Base-by-base conservation (phyloP, 2,113 vertebrate species). In the Vulpes lagopus region DNA sequence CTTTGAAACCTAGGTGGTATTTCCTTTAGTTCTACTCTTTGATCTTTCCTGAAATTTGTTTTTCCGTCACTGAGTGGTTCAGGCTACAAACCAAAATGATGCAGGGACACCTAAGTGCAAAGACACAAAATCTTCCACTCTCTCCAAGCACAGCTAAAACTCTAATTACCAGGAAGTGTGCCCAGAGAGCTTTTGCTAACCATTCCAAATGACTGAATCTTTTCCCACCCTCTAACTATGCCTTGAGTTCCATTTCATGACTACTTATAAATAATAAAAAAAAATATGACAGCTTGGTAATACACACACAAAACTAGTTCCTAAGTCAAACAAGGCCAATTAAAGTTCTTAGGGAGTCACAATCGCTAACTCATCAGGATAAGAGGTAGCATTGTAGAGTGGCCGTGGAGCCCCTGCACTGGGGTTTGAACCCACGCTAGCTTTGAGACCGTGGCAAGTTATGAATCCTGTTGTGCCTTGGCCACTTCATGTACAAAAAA, bases 221-320 rank as follows among this genome's bases (percentile, higher is more conserved):
- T 79, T 43, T 59, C 71, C 32, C 11, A 84, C 7, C n/a, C 35
- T 62, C 71, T 74, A 74, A 53, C 30, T 76, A 23, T 38, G 80
- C 25, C 65, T 92, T 8, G 15, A 80, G 49, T 71, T 87, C 64
- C 11, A 65, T 53, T 95, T 94, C 90, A 95, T 35, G 71, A 83
- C 51, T 43, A 55, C 35, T 94, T 92, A 81, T 22, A 96, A 95
- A 76, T 92, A 87, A 93, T 89, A 65, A 86, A 57, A 86, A 57
- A 96, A 96, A 69, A 62, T 93, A 74, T 12, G 55, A 83, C 20
- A 53, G 51, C 25, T 71, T 93, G 23, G 76, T 81, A 87, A 92
- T 19, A 49, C 11, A 38, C 32, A 80, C 5, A 65, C 38, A 20
- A 60, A 95, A 94, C 74, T 64, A 89, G 62, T 80, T 84, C 59